Percentiles rank a stretch among this genome's conserved stretches.
Evolutionary conservation across 2,113 vertebrate species (phyloP).

Genomic region (Myanophis thanlyinensis): DNA sequence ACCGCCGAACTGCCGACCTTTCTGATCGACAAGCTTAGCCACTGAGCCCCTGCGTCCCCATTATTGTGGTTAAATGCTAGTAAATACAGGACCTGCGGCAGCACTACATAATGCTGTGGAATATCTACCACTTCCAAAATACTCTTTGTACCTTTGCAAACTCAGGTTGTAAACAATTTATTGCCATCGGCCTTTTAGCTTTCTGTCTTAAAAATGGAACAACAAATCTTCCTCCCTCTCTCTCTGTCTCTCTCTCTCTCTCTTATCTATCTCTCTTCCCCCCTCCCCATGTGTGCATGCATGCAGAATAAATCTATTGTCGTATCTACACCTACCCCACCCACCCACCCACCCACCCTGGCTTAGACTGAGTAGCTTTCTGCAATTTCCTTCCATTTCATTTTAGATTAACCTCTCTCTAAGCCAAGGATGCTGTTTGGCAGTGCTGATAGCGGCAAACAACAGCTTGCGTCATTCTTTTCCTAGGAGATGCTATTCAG

Average conservation of each 20-base stretch:
- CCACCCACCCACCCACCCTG: neutral
- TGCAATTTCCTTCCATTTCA: neutral
- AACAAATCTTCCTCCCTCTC: no score
- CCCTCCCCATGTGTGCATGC: no score
- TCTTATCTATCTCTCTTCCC: no score
- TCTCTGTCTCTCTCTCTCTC: no score
- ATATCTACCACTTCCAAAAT: neutral
- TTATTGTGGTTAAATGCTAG: neutral
- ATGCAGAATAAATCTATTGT: neutral
- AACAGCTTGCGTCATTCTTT: neutral
- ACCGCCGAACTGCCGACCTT: no score
- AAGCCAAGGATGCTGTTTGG: neutral
- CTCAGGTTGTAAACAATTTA: neutral
- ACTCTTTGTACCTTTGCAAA: neutral
- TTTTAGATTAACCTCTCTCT: neutral
- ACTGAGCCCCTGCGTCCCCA: no score
- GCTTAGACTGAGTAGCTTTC: neutral
- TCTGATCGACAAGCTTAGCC: no score
- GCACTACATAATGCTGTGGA: neutral
- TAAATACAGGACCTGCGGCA: neutral
- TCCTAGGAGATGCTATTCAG: conserved; percentile 10
- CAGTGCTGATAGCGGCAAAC: neutral
- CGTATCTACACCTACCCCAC: neutral
- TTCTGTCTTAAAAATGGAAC: neutral
- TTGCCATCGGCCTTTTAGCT: neutral